phyloP scores from a whole-genome alignment of 2,797 vertebrate genomes.

The Fistularia tabacaria region DNA sequence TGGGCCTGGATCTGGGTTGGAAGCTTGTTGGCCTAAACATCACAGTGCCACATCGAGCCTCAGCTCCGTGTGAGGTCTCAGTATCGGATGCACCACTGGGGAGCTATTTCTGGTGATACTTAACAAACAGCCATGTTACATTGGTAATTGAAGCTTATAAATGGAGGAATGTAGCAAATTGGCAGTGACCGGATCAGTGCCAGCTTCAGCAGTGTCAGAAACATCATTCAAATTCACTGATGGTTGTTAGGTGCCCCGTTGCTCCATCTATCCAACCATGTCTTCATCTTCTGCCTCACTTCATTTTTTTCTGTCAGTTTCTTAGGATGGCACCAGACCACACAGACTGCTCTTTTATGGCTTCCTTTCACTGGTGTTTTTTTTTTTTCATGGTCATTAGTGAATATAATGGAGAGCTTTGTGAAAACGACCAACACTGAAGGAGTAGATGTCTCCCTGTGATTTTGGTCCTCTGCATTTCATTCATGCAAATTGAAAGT shows the following conservation, averaged over 20 bases:
- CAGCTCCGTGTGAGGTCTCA: slow-evolving; percentile 81
- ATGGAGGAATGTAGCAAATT: slow-evolving; percentile 82
- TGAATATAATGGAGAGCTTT: slow-evolving; percentile 64
- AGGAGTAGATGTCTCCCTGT: slow-evolving; percentile 51
- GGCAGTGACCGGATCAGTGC: slow-evolving; percentile 72
- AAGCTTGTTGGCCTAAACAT: slow-evolving; percentile 56
- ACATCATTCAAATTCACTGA: slow-evolving; percentile 63
- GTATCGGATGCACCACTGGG: slow-evolving; percentile 74
- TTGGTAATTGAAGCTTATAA: slow-evolving; percentile 80
- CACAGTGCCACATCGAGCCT: slow-evolving; percentile 59
- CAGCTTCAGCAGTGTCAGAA: slow-evolving; percentile 63
- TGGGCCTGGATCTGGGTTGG: slow-evolving; percentile 47
- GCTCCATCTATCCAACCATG: slow-evolving; percentile 18
- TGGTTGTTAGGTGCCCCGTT: slow-evolving; percentile 65
- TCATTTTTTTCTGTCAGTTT: slow-evolving; percentile 42
- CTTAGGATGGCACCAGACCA: slow-evolving; percentile 84
- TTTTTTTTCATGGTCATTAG: slow-evolving; percentile 69
- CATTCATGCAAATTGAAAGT: neutral
- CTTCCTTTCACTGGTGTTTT: slow-evolving; percentile 67
- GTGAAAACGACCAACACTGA: slow-evolving; percentile 64
- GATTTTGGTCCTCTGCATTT: slow-evolving; percentile 10
- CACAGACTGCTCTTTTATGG: slow-evolving; percentile 77
- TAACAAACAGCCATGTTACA: slow-evolving; percentile 71
- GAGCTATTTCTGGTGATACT: slow-evolving; percentile 73
- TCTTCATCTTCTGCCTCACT: slow-evolving; percentile 37